Base-by-base conservation (phyloP, 2,797 vertebrate species). In the Urocyon cinereoargenteus region DNA sequence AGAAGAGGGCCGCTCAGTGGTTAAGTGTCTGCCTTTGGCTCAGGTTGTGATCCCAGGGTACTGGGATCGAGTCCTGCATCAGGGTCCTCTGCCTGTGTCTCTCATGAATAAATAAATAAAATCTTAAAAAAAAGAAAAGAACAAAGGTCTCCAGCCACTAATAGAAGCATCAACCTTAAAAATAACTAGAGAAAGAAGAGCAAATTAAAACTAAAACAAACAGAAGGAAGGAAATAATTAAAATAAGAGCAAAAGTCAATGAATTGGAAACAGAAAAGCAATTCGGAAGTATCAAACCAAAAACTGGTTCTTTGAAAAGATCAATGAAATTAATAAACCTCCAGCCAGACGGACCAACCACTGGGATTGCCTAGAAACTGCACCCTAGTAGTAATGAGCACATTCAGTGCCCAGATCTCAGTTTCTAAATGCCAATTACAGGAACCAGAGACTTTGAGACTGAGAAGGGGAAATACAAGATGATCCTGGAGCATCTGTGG, bases 241-340 rank as follows among this genome's bases (percentile, higher is more conserved):
- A 82, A 57, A 45, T n/a, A 89, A 49, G 61, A 90, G 28, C 6
- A 49, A 83, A 90, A 82, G 31, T 72, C 28, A 55, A 55, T 75
- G 62, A 90, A 40, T 79, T 75, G 12, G 64, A 96, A 95, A 88
- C 16, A 95, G 36, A 97, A 78, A 94, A 79, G 28, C 34, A 73
- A 40, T 86, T 92, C 21, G 59, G 49, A 92, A 83, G 34, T 89
- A 83, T 53, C 28, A 59, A 13, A 15, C 26, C 61, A 53, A 95
- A 95, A 90, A 26, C 31, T 77, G 13, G 2, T 83, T 89, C 57
- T 93, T 81, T 90, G 55, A 73, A 94, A 96, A 86, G 18, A 66
- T 68, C 45, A 81, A 10, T 55, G 40, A 91, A 91, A 81, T 89
- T 45, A 61, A 79, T 91, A 70, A 66, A 40, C 51, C 36, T 92